A percentile compares a stretch with the other conserved stretches of the same genome.
phyloP scores from a whole-genome alignment of 1,140 invertebrate species.

The Solen grandis region DNA sequence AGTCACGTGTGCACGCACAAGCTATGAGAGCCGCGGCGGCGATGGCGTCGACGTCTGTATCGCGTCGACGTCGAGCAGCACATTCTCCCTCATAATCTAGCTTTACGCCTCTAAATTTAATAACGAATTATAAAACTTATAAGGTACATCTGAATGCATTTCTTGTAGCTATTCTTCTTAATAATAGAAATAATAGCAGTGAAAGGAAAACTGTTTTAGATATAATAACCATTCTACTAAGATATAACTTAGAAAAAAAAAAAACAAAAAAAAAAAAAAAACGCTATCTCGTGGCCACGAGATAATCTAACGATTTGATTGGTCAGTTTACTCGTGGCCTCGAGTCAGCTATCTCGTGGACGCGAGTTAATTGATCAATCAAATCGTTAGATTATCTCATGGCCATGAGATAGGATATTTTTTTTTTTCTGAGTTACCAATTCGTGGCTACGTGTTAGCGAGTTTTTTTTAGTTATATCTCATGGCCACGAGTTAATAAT shows the following conservation, averaged over 20 bases:
- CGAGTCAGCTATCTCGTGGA: background rate
- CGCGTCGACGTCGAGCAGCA: background rate
- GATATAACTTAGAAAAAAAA: slow-evolving; percentile 7
- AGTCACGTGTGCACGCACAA: slow-evolving; percentile 37
- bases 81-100: slow-evolving; percentile 20
- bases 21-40: background rate
- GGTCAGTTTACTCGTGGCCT: background rate
- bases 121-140: background rate
- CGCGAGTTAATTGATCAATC: background rate
- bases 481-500: too few relatives aligned
- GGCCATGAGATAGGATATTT: too few relatives aligned
- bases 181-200: background rate
- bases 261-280: too few relatives aligned
- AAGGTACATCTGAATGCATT: background rate
- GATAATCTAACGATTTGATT: too few relatives aligned
- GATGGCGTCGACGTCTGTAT: slow-evolving; percentile 2
- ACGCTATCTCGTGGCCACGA: too few relatives aligned
- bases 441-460: too few relatives aligned
- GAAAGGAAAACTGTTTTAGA: background rate
- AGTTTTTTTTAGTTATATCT: too few relatives aligned
- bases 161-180: background rate
- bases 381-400: too few relatives aligned
- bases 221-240: slow-evolving; percentile 2
- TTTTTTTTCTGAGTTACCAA: too few relatives aligned
- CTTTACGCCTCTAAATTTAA: slow-evolving; percentile 13